Conservation (phyloP, 2,113 vertebrate species). For the Tinamus guttatus region DNA sequence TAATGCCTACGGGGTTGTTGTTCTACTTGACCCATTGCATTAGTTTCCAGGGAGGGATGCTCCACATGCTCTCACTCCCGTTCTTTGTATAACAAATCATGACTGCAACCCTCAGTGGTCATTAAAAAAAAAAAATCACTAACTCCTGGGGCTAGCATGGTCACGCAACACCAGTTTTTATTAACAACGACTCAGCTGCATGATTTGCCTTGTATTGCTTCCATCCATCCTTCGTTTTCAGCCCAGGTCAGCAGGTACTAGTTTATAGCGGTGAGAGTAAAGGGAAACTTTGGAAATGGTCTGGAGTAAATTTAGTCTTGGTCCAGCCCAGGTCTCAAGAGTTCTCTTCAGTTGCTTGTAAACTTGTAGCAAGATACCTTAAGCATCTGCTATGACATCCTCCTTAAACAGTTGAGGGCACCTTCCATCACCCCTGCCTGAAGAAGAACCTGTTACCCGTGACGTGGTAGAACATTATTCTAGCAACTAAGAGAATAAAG, state of each 20-base stretch:
- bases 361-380: not conserved
- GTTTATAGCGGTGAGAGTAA: not conserved
- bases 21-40: not conserved
- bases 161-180: not conserved
- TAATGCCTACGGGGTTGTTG: not conserved
- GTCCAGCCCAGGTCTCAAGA: not conserved
- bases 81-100: not conserved
- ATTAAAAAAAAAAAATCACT: not conserved
- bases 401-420: not conserved
- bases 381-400: not conserved
- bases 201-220: not conserved
- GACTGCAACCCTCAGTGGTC: not conserved
- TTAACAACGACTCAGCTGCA: not conserved
- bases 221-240: not conserved
- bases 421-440: not conserved
- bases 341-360: not conserved
- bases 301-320: not conserved
- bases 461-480: not conserved
- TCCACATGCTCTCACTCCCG: not conserved
- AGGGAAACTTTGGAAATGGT: not conserved
- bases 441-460: not conserved
- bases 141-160: accelerated
- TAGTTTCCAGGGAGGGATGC: not conserved
- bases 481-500: not conserved
- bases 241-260: not conserved